A percentile compares a stretch with the other conserved stretches of the same genome.
Conservation (phyloP, 2,888 invertebrate species). For the Notodonta ziczac region DNA sequence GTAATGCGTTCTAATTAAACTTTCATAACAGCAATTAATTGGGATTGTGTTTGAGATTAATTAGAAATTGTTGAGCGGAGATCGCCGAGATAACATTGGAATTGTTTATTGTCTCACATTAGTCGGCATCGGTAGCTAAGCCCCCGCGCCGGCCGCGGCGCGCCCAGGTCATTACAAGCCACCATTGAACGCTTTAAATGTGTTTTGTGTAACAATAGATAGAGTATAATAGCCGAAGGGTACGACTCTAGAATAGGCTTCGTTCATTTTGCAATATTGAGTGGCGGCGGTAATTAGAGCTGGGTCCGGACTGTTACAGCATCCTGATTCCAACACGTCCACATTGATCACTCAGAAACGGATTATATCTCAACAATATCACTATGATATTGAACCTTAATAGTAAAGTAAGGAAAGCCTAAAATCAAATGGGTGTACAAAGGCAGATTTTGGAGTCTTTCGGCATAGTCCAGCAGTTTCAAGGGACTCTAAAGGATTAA, state of each 20-base stretch:
- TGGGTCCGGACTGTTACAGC: constrained; percentile 77
- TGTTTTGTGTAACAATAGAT: constrained; percentile 73
- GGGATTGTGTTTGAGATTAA: constrained; percentile 69
- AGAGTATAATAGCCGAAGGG: constrained; percentile 69
- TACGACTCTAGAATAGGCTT: constrained; percentile 66
- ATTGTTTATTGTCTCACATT: constrained; percentile 63
- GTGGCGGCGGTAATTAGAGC: constrained; percentile 78
- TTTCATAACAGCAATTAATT: constrained; percentile 75
- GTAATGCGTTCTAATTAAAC: constrained; percentile 64
- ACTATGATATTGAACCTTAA: constrained; percentile 22
- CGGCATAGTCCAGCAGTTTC: constrained; percentile 43
- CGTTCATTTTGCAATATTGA: constrained; percentile 79
- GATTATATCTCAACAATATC: constrained; percentile 16
- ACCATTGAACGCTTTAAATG: constrained; percentile 65
- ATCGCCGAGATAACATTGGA: constrained; percentile 60
- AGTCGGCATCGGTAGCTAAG: constrained; percentile 54
- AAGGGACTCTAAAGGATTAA: constrained; percentile 39
- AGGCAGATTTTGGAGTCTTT: constrained; percentile 40
- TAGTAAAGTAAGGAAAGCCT: constrained; percentile 20
- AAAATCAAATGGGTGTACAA: constrained; percentile 30
- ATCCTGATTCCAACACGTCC: constrained; percentile 79
- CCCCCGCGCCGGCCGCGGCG: constrained; percentile 31
- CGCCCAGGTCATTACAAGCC: constrained; percentile 71
- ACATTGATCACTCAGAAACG: constrained; percentile 31
- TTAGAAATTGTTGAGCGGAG: constrained; percentile 68